Evolutionary conservation across 2,113 vertebrate species (phyloP).

Genomic region (Malurus elegans): DNA sequence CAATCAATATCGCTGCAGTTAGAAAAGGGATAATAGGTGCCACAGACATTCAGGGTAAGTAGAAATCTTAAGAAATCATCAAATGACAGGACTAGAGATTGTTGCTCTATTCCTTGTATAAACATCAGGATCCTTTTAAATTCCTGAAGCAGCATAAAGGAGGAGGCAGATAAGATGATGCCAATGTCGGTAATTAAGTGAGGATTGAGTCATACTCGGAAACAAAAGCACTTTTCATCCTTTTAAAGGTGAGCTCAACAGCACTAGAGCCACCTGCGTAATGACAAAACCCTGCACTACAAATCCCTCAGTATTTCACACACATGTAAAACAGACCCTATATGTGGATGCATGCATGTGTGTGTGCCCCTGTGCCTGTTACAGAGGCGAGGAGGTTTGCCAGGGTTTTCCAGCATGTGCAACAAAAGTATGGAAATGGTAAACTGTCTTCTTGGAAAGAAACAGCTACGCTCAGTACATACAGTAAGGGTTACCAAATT

Average conservation of each 20-base stretch:
- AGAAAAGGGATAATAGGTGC: neutral
- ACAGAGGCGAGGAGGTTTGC: neutral
- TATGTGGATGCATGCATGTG: no score
- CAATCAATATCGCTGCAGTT: neutral
- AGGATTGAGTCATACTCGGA: neutral
- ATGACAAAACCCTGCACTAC: neutral
- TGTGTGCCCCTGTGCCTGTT: rapidly evolving
- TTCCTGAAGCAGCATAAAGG: neutral
- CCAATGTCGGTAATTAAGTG: neutral
- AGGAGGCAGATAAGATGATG: neutral
- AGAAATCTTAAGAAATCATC: neutral
- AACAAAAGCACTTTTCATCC: neutral
- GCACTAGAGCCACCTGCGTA: neutral
- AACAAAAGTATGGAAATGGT: neutral
- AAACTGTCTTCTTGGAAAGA: neutral
- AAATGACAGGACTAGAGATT: neutral
- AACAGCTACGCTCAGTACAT: neutral
- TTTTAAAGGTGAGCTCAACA: neutral
- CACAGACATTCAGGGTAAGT: neutral
- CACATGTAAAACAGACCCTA: neutral
- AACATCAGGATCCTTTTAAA: neutral
- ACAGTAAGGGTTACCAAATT: neutral
- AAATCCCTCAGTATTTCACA: neutral
- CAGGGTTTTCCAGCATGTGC: neutral
- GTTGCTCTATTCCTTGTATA: neutral